Base-by-base conservation (phyloP, 1,140 invertebrate genomes). In the Drosophila paulistorum region DNA sequence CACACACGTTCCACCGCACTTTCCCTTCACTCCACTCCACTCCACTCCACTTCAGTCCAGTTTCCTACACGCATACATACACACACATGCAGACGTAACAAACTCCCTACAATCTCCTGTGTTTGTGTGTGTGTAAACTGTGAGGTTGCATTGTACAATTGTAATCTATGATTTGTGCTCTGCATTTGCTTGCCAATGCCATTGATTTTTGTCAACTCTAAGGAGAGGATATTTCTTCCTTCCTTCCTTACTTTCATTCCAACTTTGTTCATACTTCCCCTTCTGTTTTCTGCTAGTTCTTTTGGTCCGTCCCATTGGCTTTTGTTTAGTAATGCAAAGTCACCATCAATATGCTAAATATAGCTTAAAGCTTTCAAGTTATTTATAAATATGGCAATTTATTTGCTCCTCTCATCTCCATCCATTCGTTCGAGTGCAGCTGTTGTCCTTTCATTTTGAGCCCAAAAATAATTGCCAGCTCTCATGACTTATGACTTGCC, bases 381-480 rank as follows among this genome's bases (percentile, higher is more conserved):
- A 55, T 65, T 41, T 62, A 51, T 51, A 51, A 51, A 51, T 23
- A 51, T 68, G 59, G 33, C 33, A 51, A 51, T 51, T 51, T 54
- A 41, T 69, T 62, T 58, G 39, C 14, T 42, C n/a, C 35, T 17
- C 26, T 67, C 11, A n/a, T 33, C 7, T 48, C 2, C 42, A 45
- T 17, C 13, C 7, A 9, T 48, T 9, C 45, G 7, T 48, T 13
- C 3, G 11, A 10, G 37, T 39, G 37, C 37, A 39, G 37, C 37
- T 39, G 37, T 39, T 39, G 37, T 39, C 37, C 37, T 11, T 39
- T 13, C 37, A n/a, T n/a, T 39, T 39, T 10, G 35, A 11, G 10
- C 37, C 10, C 10, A 51, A 23, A 51, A 51, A 51, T 51, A 51
- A 51, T 51, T 51, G 45, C 1, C 20, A 9, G 45, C 45, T 51